Evolutionary conservation across 2,113 vertebrate genomes (phyloP).

Genomic region (Chaetops frenatus): DNA sequence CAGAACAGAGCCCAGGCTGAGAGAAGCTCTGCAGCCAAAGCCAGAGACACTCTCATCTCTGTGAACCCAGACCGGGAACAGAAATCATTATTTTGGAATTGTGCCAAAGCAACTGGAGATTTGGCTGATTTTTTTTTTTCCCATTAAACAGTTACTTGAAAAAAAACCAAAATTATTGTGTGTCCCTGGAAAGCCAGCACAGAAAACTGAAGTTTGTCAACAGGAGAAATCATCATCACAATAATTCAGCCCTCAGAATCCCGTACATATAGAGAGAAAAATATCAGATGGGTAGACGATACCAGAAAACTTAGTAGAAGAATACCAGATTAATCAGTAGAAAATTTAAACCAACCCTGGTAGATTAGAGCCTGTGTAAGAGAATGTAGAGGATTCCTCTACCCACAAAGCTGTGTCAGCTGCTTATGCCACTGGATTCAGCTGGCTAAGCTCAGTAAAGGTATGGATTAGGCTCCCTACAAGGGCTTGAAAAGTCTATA

Average conservation of each 20-base stretch:
- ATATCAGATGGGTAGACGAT: not conserved
- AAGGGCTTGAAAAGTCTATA: slow-evolving; percentile 14
- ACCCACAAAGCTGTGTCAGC: not conserved
- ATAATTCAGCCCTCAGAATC: not conserved
- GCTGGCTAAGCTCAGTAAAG: slow-evolving; percentile 5
- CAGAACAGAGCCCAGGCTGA: not conserved
- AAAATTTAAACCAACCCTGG: slow-evolving; percentile 11
- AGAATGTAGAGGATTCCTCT: not conserved
- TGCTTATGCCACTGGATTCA: not conserved
- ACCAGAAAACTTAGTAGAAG: not conserved
- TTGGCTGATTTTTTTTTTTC: not conserved
- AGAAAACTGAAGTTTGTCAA: not conserved
- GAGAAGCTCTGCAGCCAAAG: not conserved
- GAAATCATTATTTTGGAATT: not conserved
- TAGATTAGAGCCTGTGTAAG: not conserved
- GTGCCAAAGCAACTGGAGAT: not conserved
- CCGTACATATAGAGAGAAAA: not conserved
- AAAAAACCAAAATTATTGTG: not conserved
- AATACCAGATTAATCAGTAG: not conserved
- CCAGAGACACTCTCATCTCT: not conserved
- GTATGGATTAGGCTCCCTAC: slow-evolving; percentile 10
- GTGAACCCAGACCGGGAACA: not conserved
- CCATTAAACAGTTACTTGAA: not conserved
- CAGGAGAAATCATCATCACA: not conserved
- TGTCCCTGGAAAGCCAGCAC: not conserved